These are phyloP conservation scores for Hypsopygia costalis DNA, from an alignment of 2,888 invertebrate species.

Conservation along the genomic window DNA sequence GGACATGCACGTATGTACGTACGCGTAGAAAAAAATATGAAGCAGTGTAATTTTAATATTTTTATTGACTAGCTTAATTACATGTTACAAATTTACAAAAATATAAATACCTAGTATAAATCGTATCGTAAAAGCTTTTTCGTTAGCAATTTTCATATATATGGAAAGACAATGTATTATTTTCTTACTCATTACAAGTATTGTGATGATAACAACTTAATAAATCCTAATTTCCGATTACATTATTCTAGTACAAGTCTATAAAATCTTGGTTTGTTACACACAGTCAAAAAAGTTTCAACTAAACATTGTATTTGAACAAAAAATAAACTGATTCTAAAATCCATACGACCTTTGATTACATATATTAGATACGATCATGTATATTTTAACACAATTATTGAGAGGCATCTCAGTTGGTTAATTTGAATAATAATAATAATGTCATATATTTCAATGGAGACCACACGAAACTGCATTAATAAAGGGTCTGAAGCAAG, in stretches of 20 bases:
- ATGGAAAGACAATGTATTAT: too few species aligned
- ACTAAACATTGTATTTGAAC: too few species aligned
- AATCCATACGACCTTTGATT: too few species aligned
- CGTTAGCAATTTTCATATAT: background rate
- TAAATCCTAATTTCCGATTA: background rate
- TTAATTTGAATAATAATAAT: background rate
- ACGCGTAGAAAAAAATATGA: too few species aligned
- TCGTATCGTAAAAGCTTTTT: background rate
- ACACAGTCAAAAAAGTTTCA: too few species aligned
- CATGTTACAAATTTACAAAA: conserved; percentile 57
- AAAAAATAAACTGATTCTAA: too few species aligned
- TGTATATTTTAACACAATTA: too few species aligned
- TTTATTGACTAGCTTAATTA: conserved; percentile 68
- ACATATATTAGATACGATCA: too few species aligned
- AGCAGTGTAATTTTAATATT: conserved; percentile 20
- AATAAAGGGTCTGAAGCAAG: conserved; percentile 7
- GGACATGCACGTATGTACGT: too few species aligned
- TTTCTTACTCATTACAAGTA: background rate
- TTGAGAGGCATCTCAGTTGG: too few species aligned
- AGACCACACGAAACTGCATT: conserved; percentile 8
- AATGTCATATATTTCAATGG: conserved; percentile 4
- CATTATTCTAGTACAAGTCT: background rate
- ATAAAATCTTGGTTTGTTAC: background rate
- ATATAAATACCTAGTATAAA: conserved; percentile 37
- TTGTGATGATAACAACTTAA: background rate